Percentiles rank a stretch among this genome's conserved stretches.
These are phyloP conservation scores for Centropyge bicolor DNA, from an alignment of 2,797 vertebrate species.

Conservation along the genomic window DNA sequence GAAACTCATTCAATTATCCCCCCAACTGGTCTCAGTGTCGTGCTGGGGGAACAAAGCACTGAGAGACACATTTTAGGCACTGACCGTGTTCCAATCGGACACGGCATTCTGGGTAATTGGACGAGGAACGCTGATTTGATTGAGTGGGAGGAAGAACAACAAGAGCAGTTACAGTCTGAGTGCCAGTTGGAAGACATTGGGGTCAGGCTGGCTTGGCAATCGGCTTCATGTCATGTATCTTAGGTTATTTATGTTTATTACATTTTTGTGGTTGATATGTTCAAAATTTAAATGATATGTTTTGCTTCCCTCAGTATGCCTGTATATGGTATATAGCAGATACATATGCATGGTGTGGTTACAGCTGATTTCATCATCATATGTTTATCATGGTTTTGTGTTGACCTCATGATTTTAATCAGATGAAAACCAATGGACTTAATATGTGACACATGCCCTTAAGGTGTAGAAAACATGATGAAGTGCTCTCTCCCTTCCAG, in stretches of 20 bases:
- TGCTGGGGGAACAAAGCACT: conserved; percentile 11
- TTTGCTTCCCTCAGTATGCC: neutral
- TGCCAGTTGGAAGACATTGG: conserved; percentile 23
- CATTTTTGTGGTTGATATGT: conserved; percentile 39
- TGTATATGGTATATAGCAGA: neutral
- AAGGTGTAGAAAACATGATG: neutral
- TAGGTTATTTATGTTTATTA: conserved; percentile 31
- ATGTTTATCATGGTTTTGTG: neutral
- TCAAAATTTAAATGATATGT: neutral
- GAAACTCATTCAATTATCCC: conserved; percentile 65
- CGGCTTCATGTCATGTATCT: conserved; percentile 13
- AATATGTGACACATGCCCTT: neutral
- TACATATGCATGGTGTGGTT: neutral
- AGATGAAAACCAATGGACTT: conserved; percentile 12
- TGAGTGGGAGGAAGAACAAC: conserved; percentile 54
- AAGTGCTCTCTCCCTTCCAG: neutral
- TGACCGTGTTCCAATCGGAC: conserved; percentile 45
- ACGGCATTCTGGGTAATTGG: conserved; percentile 69
- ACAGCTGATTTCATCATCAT: conserved; percentile 22
- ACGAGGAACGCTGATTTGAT: conserved; percentile 57
- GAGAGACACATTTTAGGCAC: conserved; percentile 44
- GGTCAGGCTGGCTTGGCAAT: conserved; percentile 23
- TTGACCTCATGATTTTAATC: conserved; percentile 19
- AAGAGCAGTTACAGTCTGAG: conserved; percentile 16
- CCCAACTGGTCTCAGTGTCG: conserved; percentile 22